Evolutionary conservation across 2,113 vertebrate genomes (phyloP).

Genomic region (Plecturocebus donacophilus): DNA sequence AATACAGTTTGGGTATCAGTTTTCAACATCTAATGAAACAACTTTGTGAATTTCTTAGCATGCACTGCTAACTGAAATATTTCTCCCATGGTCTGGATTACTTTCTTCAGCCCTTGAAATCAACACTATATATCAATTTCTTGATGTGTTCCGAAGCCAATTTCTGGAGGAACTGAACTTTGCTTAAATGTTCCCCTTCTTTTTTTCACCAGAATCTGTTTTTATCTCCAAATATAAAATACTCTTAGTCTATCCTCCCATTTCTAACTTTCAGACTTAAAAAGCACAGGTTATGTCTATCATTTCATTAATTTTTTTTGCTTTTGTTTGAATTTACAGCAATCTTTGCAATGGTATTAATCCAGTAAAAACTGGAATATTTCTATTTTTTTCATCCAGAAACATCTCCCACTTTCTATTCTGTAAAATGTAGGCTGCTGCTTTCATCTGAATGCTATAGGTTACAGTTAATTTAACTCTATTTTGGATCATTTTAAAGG

Average conservation of each 20-base stretch:
- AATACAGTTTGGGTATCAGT: background rate
- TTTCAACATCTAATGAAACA: background rate
- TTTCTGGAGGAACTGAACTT: background rate
- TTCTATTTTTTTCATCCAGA: background rate
- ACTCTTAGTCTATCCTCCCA: background rate
- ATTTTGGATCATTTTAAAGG: background rate
- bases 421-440: background rate
- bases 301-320: background rate
- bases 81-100: background rate
- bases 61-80: background rate
- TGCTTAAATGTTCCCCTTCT: background rate
- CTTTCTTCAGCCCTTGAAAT: background rate
- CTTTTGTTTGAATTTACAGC: background rate
- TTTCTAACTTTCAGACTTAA: background rate
- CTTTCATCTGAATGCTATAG: background rate
- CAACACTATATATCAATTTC: background rate
- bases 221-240: background rate
- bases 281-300: background rate
- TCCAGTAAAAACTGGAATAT: background rate
- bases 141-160: background rate
- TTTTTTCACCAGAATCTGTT: background rate
- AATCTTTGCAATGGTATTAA: background rate
- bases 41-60: background rate
- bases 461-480: background rate
- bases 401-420: background rate